Evolutionary conservation across 2,113 vertebrate genomes (phyloP).

Genomic region (Rafetus swinhoei): DNA sequence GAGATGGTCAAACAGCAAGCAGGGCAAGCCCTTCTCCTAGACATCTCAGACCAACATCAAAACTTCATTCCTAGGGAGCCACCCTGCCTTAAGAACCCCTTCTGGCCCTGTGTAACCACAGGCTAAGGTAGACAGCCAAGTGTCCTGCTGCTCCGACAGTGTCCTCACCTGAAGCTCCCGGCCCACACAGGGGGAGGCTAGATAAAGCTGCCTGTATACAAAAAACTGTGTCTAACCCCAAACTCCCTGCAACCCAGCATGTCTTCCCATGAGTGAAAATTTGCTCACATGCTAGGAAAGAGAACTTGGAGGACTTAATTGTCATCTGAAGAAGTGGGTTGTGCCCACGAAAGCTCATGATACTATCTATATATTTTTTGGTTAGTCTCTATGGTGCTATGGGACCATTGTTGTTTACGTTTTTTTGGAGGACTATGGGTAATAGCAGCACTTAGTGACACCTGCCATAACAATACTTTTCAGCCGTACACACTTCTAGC

Average conservation of each 20-base stretch:
- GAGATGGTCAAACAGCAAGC: background rate
- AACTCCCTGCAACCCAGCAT: background rate
- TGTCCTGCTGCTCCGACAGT: background rate
- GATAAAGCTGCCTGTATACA: background rate
- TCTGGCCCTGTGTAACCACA: background rate
- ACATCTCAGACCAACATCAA: background rate
- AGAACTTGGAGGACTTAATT: too few relatives aligned
- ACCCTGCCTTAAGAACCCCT: background rate
- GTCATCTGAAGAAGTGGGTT: too few relatives aligned
- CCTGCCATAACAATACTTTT: background rate
- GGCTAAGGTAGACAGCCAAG: background rate
- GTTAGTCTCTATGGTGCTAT: too few relatives aligned
- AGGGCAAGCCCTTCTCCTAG: background rate
- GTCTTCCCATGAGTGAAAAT: background rate
- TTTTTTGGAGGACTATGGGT: too few relatives aligned
- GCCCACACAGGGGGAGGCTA: too few relatives aligned
- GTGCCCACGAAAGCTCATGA: too few relatives aligned
- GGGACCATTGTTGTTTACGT: too few relatives aligned
- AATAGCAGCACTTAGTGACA: background rate
- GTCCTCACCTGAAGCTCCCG: background rate
- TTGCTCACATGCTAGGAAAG: background rate
- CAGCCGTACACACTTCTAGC: background rate
- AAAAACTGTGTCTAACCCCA: background rate
- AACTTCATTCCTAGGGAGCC: background rate
- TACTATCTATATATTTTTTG: too few relatives aligned